A percentile compares a stretch with the other conserved stretches of the same genome.
phyloP scores from a whole-genome alignment of 2,888 invertebrate genomes.

The Monoplex corrugatus region DNA sequence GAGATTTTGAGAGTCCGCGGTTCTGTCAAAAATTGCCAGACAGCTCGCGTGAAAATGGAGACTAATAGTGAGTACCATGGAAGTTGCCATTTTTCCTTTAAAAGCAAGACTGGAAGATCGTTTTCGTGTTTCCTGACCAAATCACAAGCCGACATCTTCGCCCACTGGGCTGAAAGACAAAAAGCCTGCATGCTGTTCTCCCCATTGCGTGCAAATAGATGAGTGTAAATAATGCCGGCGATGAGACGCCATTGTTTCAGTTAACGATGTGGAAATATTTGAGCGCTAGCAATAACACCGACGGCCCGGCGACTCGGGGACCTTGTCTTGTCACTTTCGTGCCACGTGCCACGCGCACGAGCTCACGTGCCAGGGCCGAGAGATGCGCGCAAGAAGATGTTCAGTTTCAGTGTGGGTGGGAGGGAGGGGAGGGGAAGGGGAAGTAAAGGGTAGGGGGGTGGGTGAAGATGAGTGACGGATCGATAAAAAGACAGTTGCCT shows the following conservation, averaged over 20 bases:
- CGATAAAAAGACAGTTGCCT: conserved; percentile 47
- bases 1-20: too few relatives aligned
- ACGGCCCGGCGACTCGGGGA: background rate
- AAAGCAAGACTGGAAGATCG: too few relatives aligned
- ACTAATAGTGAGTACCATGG: too few relatives aligned
- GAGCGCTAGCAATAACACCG: conserved; percentile 48
- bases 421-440: too few relatives aligned
- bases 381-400: conserved; percentile 42
- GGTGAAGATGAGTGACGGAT: conserved; percentile 38
- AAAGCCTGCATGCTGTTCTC: background rate
- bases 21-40: too few relatives aligned
- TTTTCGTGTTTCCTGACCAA: too few relatives aligned
- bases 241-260: conserved; percentile 44
- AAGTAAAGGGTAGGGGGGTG: too few relatives aligned
- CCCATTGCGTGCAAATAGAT: conserved; percentile 29
- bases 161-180: background rate
- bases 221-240: conserved; percentile 46
- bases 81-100: too few relatives aligned
- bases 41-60: too few relatives aligned
- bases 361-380: conserved; percentile 49
- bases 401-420: conserved; percentile 46
- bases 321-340: background rate
- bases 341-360: background rate
- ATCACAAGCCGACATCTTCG: background rate
- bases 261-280: conserved; percentile 49